Evolutionary conservation across 2,888 invertebrate species (phyloP), one percentile per base, ranked within the genome.

Genomic region (Cloeon dipterum): DNA sequence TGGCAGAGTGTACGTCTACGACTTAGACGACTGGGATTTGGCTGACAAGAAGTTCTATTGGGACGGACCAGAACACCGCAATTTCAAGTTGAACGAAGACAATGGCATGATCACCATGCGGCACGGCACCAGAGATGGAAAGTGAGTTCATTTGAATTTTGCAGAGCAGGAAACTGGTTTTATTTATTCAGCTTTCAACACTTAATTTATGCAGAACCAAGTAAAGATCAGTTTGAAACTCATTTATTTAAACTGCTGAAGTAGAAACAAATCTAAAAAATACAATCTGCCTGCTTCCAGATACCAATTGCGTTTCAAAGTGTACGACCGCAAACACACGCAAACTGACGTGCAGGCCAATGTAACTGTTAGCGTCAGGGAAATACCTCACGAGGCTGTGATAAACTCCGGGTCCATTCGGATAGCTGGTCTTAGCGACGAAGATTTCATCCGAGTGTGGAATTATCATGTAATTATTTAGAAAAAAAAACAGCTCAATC

Each of bases 1-100:
- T 43, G 94, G 94, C 23, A 67, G 86, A 42, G 96, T 96, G 5
- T 94, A 93, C 56, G 94, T 96, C 1, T 86, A 88, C 52, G 98
- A 98, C 59, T 62, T 85, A 44, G 98, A 98, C 56, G 98, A 98
- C 55, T 98, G 96, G 96, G 98, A 98, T 61, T 61, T 93, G 43
- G 85, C 83, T 0, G 94, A 96, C 55, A 98, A 98, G 58, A 88
- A 83, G 50, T 98, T 93, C 63, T 86, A 83, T 53, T 91, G 89
- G 86, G 86, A 86, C 52, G 71, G 71, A 33, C 63, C 72, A 37
- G 82, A 83, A 52, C 85, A 88, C 62, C 75, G 79, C 2, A 71
- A 75, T 46, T 91, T 91, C 55, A 81, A 77, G 42, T 61, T 94
- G 20, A 79, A 91, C 53, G 78, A 82, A 54, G 82, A 86, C 52